Percentiles rank a stretch among this genome's conserved stretches.
Conservation (phyloP, 2,113 vertebrate species). For the Antidorcas marsupialis region DNA sequence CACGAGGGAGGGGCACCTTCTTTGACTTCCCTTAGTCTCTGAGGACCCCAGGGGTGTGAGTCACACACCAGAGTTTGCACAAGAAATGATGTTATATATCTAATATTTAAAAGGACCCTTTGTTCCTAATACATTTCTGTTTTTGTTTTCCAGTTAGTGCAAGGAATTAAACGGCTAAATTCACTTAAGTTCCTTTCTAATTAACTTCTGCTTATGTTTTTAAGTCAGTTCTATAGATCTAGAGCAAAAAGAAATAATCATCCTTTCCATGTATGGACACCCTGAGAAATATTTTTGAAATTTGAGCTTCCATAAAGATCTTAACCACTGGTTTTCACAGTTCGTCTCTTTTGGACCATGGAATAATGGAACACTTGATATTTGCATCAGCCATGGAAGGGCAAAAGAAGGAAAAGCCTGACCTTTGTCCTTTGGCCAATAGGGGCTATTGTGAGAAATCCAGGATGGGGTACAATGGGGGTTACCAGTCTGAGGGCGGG, state of each 20-base stretch:
- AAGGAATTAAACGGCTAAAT: neutral
- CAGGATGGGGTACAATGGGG: neutral
- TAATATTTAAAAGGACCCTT: neutral
- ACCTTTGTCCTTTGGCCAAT: neutral
- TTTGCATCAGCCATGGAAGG: neutral
- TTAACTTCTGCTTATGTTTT: constrained; percentile 31
- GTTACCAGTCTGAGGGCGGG: neutral
- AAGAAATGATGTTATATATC: neutral
- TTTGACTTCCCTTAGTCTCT: neutral
- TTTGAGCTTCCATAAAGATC: constrained; percentile 37
- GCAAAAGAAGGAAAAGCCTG: neutral
- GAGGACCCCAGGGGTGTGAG: neutral
- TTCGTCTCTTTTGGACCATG: constrained; percentile 25
- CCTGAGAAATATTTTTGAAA: constrained; percentile 12
- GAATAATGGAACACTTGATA: constrained; percentile 2
- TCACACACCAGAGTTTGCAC: neutral
- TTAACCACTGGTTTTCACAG: neutral
- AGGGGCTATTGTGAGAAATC: neutral
- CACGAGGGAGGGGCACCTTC: neutral
- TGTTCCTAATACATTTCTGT: neutral
- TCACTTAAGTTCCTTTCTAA: neutral
- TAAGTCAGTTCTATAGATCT: neutral
- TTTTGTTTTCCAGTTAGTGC: neutral
- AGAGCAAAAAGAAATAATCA: neutral
- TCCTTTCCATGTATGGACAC: neutral